phyloP scores from a whole-genome alignment of 64 coral and sea anemone species.

The Anthopleura sola region DNA sequence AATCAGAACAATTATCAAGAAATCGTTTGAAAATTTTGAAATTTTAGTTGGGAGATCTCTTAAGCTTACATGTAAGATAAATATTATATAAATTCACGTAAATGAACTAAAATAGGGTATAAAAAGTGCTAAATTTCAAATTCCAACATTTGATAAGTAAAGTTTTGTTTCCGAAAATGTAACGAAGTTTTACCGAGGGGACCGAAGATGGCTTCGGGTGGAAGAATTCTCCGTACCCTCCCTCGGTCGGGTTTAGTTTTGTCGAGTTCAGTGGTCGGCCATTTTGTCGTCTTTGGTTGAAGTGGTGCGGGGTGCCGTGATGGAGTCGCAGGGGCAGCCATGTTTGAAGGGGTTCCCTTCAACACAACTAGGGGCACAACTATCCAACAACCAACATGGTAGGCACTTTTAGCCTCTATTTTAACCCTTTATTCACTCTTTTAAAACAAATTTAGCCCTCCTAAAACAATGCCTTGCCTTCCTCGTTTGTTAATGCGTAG shows the following conservation, averaged over 20 bases:
- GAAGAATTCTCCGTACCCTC: neutral
- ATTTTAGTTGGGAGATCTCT: too few species aligned
- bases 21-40: too few species aligned
- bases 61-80: too few species aligned
- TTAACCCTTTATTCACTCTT: neutral
- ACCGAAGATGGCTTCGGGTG: neutral
- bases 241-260: neutral
- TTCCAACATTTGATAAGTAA: too few species aligned
- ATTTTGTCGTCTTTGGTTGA: slow-evolving; percentile 36
- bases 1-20: too few species aligned
- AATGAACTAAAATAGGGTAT: too few species aligned
- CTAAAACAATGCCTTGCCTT: neutral
- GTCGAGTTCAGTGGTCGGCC: neutral
- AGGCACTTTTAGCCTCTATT: neutral
- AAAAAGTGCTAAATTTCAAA: too few species aligned
- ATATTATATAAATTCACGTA: too few species aligned
- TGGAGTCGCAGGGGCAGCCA: slow-evolving; percentile 70
- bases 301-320: slow-evolving; percentile 55
- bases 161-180: neutral
- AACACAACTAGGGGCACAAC: slow-evolving; percentile 38
- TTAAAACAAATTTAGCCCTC: neutral
- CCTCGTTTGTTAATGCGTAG: neutral
- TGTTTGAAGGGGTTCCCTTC: slow-evolving; percentile 66
- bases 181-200: neutral
- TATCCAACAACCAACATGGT: slow-evolving; percentile 10